Base-by-base conservation (phyloP, 2,888 invertebrate genomes). In the Tetragonisca angustula region DNA sequence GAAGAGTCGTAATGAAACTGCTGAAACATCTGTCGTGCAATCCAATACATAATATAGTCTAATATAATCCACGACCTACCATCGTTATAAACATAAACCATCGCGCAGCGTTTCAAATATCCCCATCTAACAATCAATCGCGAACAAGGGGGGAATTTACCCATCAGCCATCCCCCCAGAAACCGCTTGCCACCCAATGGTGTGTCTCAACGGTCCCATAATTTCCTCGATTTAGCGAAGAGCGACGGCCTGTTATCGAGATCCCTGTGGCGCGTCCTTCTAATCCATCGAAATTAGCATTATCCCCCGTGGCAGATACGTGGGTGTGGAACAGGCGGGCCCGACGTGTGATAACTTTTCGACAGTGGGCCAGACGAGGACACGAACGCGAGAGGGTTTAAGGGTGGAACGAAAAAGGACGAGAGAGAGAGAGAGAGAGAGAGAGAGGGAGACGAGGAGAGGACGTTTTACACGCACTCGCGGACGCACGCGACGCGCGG, bases 401-500 rank as follows among this genome's bases (percentile, higher is more conserved):
- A 56, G 59, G 9, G 56, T 21, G 27, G 17, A 52, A 52, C 65
- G 49, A 61, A 15, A 69, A 32, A 43, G 15, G 32, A 32, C 27
- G 19, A 52, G 43, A 70, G 49, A 32, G 32, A 24, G 32, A 19
- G 15, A 64, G 32, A 17, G 52, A 36, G n/a, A 52, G 52, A 36
- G 50, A n/a, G 36, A 61, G 70, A 65, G 54, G 67, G 64, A 74
- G 59, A 71, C 83, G 78, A 84, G 88, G 90, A 90, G 90, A 90
- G 92, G 90, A 59, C 62, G 84, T 62, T 88, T 88, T 86, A 88
- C 88, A 86, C 81, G 81, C 72, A 83, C 88, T 88, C 89, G 88
- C 90, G 90, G 87, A 89, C 88, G 88, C 91, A 88, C 90, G 90
- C 88, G 87, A 83, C 86, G 76, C 86, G 76, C 77, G 81, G 84